A percentile compares a stretch with the other conserved stretches of the same genome.
Conservation (phyloP, 2,113 vertebrate genomes). For the Macrotus californicus region DNA sequence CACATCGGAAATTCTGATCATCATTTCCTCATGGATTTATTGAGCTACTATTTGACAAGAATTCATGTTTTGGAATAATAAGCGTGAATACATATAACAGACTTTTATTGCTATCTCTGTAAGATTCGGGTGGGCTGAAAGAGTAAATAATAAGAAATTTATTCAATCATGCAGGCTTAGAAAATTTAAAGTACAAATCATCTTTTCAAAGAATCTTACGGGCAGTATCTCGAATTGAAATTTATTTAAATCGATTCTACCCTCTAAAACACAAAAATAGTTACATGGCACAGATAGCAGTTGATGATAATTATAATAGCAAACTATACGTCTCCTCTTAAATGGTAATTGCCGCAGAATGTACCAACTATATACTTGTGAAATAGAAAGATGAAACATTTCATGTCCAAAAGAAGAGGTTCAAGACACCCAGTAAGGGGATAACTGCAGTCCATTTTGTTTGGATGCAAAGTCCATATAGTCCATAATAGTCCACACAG, state of each 20-base stretch:
- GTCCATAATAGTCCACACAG: no score
- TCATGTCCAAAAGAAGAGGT: neutral
- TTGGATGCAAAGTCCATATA: no score
- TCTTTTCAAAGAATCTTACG: constrained; percentile 41
- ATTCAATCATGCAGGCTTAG: neutral
- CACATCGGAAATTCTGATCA: constrained; percentile 60
- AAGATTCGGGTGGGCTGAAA: neutral
- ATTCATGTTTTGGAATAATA: constrained; percentile 62
- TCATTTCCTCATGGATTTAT: constrained; percentile 63
- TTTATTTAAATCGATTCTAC: neutral
- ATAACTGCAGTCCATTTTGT: neutral
- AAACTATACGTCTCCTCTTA: neutral
- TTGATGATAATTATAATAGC: neutral
- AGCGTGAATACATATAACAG: neutral
- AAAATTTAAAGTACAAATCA: constrained; percentile 41
- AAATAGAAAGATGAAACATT: neutral
- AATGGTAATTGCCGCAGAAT: neutral
- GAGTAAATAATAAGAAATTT: neutral
- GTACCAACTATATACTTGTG: neutral
- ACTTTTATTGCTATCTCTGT: constrained; percentile 4
- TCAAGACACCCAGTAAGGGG: neutral
- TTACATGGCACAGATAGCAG: neutral
- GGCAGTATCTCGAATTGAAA: constrained; percentile 13
- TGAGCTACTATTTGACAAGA: constrained; percentile 58
- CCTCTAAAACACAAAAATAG: neutral